phyloP scores from a whole-genome alignment of 2,888 invertebrate species.

The Lucinisca nassula region DNA sequence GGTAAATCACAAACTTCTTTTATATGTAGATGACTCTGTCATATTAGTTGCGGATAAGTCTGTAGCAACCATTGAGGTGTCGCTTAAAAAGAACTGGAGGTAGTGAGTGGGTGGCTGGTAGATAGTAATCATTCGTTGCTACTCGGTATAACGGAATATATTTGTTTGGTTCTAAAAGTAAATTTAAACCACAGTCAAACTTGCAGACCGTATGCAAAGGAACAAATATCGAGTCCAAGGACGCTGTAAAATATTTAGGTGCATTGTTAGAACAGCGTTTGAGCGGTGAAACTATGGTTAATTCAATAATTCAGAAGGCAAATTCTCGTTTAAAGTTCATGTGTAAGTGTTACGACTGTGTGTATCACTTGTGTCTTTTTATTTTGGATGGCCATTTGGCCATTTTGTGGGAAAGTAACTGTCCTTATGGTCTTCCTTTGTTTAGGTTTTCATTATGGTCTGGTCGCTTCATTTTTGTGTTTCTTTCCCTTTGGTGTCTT shows the following conservation, averaged over 20 bases:
- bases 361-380: too few species aligned
- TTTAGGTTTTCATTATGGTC: too few species aligned
- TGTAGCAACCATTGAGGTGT: background rate
- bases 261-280: background rate
- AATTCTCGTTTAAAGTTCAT: background rate
- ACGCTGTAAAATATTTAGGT: background rate
- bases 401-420: too few species aligned
- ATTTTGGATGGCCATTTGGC: too few species aligned
- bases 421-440: too few species aligned
- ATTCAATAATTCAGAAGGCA: background rate
- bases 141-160: background rate
- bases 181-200: background rate
- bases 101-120: background rate
- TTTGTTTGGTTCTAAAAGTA: background rate
- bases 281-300: background rate
- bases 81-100: background rate
- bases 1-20: background rate
- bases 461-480: too few species aligned
- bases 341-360: too few species aligned
- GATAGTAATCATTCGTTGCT: background rate
- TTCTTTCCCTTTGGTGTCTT: too few species aligned
- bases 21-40: background rate
- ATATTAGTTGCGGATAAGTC: background rate
- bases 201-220: background rate
- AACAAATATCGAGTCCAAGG: background rate